Evolutionary conservation across 2,113 vertebrate genomes (phyloP).

Genomic region (Laticauda colubrina): DNA sequence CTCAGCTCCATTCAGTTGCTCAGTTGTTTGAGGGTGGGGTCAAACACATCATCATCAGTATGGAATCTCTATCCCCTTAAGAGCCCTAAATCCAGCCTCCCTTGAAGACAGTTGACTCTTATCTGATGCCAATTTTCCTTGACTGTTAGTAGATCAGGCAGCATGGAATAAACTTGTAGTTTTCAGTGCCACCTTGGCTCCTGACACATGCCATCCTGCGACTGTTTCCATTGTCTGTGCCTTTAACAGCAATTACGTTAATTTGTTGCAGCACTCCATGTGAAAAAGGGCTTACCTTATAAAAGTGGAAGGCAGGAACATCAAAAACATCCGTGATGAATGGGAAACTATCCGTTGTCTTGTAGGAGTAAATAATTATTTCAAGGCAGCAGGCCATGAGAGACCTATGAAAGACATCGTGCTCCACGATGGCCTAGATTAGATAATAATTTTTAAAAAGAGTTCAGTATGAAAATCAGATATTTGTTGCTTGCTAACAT

Average conservation of each 20-base stretch:
- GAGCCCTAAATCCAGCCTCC: too few species aligned
- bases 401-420: constrained; percentile 89
- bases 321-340: constrained; percentile 81
- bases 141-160: background rate
- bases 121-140: too few species aligned
- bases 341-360: constrained; percentile 87
- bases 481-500: background rate
- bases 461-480: background rate
- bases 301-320: constrained; percentile 89
- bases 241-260: background rate
- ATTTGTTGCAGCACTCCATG: background rate
- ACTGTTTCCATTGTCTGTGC: too few species aligned
- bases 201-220: background rate
- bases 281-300: constrained; percentile 78
- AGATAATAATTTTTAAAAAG: constrained; percentile 15
- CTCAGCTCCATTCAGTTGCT: too few species aligned
- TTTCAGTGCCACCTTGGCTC: background rate
- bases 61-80: too few species aligned
- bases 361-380: constrained; percentile 87
- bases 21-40: too few species aligned
- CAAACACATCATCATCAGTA: too few species aligned
- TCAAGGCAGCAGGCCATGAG: constrained; percentile 90
- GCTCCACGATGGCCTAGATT: constrained; percentile 84
- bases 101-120: too few species aligned
- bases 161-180: background rate